These are phyloP conservation scores for Cacoxenus indagator DNA, from an alignment of 2,888 invertebrate species.

Conservation along the genomic window DNA sequence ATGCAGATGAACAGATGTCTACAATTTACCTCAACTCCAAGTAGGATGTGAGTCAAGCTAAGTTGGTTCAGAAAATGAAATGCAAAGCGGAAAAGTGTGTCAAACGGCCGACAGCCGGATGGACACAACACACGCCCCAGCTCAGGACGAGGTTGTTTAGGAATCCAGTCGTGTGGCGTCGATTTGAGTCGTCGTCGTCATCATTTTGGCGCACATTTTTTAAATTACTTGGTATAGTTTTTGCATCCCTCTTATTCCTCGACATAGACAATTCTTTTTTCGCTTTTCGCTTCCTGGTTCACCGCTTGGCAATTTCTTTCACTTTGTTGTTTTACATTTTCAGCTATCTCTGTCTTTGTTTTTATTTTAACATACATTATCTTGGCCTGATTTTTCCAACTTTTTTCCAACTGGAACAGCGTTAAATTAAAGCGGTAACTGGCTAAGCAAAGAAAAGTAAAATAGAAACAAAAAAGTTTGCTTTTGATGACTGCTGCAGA, in stretches of 20 bases:
- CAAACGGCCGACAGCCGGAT: too few species aligned
- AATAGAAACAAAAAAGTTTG: too few species aligned
- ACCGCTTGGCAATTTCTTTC: background rate
- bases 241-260: background rate
- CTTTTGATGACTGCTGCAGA: slow-evolving; percentile 19
- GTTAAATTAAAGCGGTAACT: slow-evolving; percentile 62
- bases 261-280: slow-evolving; percentile 15
- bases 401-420: slow-evolving; percentile 37
- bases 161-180: slow-evolving; percentile 3
- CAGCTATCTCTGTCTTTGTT: slow-evolving; percentile 30
- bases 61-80: too few species aligned
- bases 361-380: slow-evolving; percentile 9
- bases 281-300: slow-evolving; percentile 3
- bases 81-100: too few species aligned
- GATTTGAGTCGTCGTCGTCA: slow-evolving; percentile 17
- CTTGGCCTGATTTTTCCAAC: slow-evolving; percentile 18
- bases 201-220: slow-evolving; percentile 50
- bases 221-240: slow-evolving; percentile 17
- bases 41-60: too few species aligned
- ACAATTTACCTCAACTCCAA: too few species aligned
- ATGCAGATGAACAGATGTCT: too few species aligned
- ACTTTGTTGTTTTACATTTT: slow-evolving; percentile 36
- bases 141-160: too few species aligned
- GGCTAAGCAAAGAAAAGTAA: slow-evolving; percentile 37
- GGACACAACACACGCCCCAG: too few species aligned